Evolutionary conservation across 2,888 invertebrate genomes (phyloP).

Genomic region (Drosophila lutescens): DNA sequence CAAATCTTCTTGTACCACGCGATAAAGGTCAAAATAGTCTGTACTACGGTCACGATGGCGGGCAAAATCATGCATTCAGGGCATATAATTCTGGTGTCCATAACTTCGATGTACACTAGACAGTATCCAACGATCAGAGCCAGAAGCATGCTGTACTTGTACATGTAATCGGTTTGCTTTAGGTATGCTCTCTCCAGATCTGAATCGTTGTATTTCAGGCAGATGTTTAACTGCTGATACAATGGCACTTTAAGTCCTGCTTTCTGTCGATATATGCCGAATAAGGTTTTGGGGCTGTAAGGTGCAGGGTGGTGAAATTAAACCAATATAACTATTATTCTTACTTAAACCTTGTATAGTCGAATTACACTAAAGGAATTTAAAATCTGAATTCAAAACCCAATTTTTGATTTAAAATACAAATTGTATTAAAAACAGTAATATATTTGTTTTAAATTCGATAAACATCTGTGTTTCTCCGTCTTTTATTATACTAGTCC

Average conservation of each 20-base stretch:
- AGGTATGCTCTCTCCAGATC: slow-evolving; percentile 89
- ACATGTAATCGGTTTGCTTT: slow-evolving; percentile 91
- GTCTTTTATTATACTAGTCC: no score
- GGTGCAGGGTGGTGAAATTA: no score
- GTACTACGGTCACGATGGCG: background rate
- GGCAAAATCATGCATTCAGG: rapidly evolving
- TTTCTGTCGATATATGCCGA: no score
- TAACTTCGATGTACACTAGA: slow-evolving; percentile 85
- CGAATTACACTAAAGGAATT: no score
- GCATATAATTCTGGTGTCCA: background rate
- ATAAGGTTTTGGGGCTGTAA: background rate
- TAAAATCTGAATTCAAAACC: no score
- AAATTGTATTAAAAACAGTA: no score
- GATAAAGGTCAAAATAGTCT: slow-evolving; percentile 85
- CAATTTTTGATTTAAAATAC: no score
- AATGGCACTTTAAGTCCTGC: background rate
- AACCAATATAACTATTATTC: no score
- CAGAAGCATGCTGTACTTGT: slow-evolving; percentile 91
- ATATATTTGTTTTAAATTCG: no score
- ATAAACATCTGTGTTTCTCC: no score
- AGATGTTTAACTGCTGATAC: slow-evolving; percentile 68
- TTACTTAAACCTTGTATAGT: no score
- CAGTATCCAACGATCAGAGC: slow-evolving; percentile 86
- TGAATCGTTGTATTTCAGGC: slow-evolving; percentile 87
- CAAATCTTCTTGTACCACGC: slow-evolving; percentile 91